phyloP scores from a whole-genome alignment of 2,888 invertebrate species.

The Myopa tessellatipennis region DNA sequence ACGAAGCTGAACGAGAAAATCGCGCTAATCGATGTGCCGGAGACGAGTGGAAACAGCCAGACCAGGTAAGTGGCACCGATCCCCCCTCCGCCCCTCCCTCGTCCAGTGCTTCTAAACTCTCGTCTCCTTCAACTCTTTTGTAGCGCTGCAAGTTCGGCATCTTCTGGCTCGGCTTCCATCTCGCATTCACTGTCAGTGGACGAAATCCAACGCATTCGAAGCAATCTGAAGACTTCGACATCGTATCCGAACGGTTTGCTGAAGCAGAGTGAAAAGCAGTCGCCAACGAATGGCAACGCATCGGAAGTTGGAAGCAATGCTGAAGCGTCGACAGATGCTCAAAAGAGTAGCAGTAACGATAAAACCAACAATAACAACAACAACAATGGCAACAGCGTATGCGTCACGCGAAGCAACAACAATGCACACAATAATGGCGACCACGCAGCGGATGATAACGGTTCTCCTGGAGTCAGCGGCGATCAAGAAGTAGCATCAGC shows the following conservation, averaged over 20 bases:
- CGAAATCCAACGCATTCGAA: conserved; percentile 88
- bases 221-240: conserved; percentile 85
- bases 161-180: conserved; percentile 76
- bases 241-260: conserved; percentile 87
- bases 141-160: conserved; percentile 72
- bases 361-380: conserved; percentile 39
- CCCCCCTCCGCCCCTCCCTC: neutral
- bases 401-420: conserved; percentile 39
- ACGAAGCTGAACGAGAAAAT: conserved; percentile 72
- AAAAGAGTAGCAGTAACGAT: neutral
- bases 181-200: conserved; percentile 89
- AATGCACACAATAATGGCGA: conserved; percentile 35
- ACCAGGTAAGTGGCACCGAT: conserved; percentile 70
- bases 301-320: neutral
- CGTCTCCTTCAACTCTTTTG: neutral
- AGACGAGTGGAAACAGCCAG: conserved; percentile 82
- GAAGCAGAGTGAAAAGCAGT: conserved; percentile 67
- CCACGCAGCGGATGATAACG: conserved; percentile 81
- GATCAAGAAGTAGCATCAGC: conserved; percentile 76
- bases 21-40: conserved; percentile 68
- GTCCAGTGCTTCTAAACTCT: neutral
- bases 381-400: neutral
- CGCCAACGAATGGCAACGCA: conserved; percentile 2
- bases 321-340: conserved; percentile 5
- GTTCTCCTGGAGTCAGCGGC: conserved; percentile 88